Conservation (phyloP, 2,797 vertebrate genomes). For the Dendrocincla fuliginosa region DNA sequence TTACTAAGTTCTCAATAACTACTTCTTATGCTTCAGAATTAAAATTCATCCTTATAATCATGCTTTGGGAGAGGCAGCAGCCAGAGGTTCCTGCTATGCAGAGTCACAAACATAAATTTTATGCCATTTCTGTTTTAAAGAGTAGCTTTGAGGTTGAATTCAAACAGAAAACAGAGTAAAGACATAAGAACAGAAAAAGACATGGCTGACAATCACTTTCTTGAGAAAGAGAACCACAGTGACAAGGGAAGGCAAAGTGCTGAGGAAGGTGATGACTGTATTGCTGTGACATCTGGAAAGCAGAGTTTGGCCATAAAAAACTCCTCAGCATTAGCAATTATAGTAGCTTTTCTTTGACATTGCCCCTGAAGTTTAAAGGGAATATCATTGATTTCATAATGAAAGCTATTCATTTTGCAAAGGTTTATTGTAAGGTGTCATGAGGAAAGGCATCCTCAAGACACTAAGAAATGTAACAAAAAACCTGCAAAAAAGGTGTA, state of each 20-base stretch:
- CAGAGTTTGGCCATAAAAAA: conserved; percentile 26
- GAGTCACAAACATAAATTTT: background rate
- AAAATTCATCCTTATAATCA: background rate
- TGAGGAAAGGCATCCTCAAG: background rate
- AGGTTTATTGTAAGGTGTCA: conserved; percentile 14
- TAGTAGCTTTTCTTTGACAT: conserved; percentile 49
- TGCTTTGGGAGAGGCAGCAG: background rate
- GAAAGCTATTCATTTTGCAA: conserved; percentile 49
- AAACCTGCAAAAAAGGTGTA: background rate
- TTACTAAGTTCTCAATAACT: background rate
- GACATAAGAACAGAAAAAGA: background rate
- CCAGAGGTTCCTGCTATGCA: background rate
- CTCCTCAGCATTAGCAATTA: conserved; percentile 50
- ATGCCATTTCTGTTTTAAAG: background rate
- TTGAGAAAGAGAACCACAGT: background rate
- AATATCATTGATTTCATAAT: conserved; percentile 57
- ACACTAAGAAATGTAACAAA: background rate
- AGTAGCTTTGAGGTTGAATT: background rate
- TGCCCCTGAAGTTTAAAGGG: conserved; percentile 16
- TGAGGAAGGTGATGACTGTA: conserved; percentile 25
- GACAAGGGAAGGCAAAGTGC: conserved; percentile 39
- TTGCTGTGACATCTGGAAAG: conserved; percentile 45
- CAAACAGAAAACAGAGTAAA: background rate
- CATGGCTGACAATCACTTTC: background rate
- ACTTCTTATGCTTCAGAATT: background rate